Base-by-base conservation (phyloP, 2,888 invertebrate genomes). In the Hylaea fasciaria region DNA sequence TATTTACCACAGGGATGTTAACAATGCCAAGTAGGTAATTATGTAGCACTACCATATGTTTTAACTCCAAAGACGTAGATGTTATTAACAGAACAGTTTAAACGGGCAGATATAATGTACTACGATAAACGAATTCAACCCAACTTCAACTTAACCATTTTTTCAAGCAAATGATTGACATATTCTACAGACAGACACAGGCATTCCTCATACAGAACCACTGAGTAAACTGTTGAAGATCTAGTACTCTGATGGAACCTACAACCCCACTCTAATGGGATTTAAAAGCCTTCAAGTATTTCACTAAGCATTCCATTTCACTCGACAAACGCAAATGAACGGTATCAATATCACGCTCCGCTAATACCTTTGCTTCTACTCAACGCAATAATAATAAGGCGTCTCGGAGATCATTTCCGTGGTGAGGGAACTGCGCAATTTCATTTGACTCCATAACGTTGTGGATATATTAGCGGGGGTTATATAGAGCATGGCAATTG, bases 351-450 rank as follows among this genome's bases (percentile, higher is more conserved):
- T 56, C 56, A 55, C 58, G 54, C 45, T 29, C 39, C 37, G 22
- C 55, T 49, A 65, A 60, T 60, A 52, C 64, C 62, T 60, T 57
- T 56, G 59, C 47, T 51, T 58, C 50, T 43, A 49, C 58, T 50
- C 43, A 53, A 59, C 60, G 64, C 58, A 63, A 62, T 64, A 66
- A 66, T 64, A 68, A 68, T 66, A 66, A 66, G 60, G 68, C 65
- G 65, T 66, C 66, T 58, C 54, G 54, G 40, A 55, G 68, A 66
- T 62, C 65, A 70, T 64, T 68, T 70, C 70, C 64, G 68, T 49
- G 57, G 61, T 55, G 59, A 60, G 56, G 49, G 48, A 66, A 65
- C 63, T 68, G 66, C 70, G 70, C 62, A 68, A 67, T 70, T 59
- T 61, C 65, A 64, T 66, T 70, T 61, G 70, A 62, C 61, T 66